phyloP scores from a whole-genome alignment of 2,113 vertebrate species.

The Gambusia holbrooki region DNA sequence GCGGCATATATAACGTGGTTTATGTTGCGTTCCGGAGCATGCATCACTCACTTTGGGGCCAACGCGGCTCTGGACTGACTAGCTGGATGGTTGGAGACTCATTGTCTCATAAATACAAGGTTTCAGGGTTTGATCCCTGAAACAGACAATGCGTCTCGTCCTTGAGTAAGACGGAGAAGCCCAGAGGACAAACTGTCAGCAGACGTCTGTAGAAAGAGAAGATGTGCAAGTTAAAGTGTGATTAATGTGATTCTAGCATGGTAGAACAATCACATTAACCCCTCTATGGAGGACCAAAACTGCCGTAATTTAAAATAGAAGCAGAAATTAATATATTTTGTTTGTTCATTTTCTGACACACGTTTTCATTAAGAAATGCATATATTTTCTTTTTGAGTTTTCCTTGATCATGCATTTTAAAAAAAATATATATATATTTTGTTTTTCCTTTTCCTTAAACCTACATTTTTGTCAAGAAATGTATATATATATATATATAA shows the following conservation, averaged over 20 bases:
- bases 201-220: conserved; percentile 24
- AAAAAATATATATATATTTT: no score
- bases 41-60: conserved; percentile 66
- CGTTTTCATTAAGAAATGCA: no score
- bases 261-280: neutral
- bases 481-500: no score
- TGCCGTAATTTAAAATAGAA: no score
- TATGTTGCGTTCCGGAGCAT: conserved; percentile 56
- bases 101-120: conserved; percentile 73
- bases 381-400: no score
- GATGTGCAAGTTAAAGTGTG: conserved; percentile 36
- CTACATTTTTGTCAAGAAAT: no score
- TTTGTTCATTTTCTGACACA: no score
- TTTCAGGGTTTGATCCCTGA: conserved; percentile 57
- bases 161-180: conserved; percentile 50
- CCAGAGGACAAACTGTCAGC: conserved; percentile 27
- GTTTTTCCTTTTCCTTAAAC: no score
- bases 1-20: conserved; percentile 42
- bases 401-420: no score
- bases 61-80: conserved; percentile 41
- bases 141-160: conserved; percentile 55
- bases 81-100: conserved; percentile 46
- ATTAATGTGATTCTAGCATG: conserved; percentile 24
- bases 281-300: no score
- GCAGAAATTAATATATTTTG: no score